Conservation (phyloP, 2,113 vertebrate genomes). For the Anguilla japonica region DNA sequence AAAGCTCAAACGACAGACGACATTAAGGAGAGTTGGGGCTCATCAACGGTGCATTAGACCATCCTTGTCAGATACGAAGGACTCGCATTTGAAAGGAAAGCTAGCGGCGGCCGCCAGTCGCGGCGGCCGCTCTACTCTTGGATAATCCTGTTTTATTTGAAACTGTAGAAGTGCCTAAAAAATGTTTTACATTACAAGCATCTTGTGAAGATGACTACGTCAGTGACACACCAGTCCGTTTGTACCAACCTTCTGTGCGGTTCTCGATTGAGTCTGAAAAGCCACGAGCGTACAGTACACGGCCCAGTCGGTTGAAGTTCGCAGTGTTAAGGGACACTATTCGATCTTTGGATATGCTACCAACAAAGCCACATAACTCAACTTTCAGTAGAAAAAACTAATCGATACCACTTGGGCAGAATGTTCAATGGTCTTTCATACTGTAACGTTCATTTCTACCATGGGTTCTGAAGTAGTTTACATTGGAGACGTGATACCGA, state of each 20-base stretch:
- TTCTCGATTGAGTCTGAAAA: constrained; percentile 16
- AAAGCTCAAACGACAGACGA: neutral
- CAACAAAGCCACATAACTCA: constrained; percentile 1
- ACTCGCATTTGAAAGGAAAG: constrained; percentile 64
- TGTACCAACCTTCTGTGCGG: constrained; percentile 9
- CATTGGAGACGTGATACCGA: constrained; percentile 53
- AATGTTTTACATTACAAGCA: constrained; percentile 53
- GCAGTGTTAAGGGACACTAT: constrained; percentile 16
- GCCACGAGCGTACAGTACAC: constrained; percentile 14
- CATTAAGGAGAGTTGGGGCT: constrained; percentile 56
- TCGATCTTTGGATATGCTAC: neutral
- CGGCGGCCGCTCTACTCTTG: constrained; percentile 61
- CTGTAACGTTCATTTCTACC: constrained; percentile 41
- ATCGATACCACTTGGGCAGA: constrained; percentile 55
- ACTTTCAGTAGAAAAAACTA: constrained; percentile 14
- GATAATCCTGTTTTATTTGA: constrained; percentile 71
- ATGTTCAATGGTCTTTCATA: constrained; percentile 50
- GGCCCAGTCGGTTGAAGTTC: constrained; percentile 6
- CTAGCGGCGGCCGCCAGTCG: constrained; percentile 61
- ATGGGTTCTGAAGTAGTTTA: constrained; percentile 60
- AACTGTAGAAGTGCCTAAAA: constrained; percentile 78
- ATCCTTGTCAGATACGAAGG: constrained; percentile 55
- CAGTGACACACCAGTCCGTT: neutral
- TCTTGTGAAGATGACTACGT: constrained; percentile 39
- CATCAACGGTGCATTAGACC: constrained; percentile 27